Percentiles rank a stretch among this genome's conserved stretches.
phyloP scores from a whole-genome alignment of 2,888 invertebrate genomes.

The Oxystoma pomonae region DNA sequence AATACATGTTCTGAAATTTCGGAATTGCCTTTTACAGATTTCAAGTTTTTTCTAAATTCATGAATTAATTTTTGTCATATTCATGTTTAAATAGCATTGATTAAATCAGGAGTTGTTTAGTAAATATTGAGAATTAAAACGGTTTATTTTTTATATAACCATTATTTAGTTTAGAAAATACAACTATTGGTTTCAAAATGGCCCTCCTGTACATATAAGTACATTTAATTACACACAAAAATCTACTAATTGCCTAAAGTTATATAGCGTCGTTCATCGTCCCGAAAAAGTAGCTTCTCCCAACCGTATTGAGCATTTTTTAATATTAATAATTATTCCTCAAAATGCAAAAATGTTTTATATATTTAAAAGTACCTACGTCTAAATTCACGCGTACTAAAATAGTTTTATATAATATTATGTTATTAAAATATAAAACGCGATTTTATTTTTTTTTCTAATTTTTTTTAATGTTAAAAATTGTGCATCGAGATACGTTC shows the following conservation, averaged over 20 bases:
- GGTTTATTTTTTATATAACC: too few relatives aligned
- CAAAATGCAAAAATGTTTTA: slow-evolving; percentile 34
- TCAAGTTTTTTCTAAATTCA: too few relatives aligned
- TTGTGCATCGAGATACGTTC: slow-evolving; percentile 43
- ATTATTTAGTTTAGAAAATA: too few relatives aligned
- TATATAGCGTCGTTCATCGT: slow-evolving; percentile 34
- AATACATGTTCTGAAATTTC: too few relatives aligned
- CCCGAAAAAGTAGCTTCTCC: slow-evolving; percentile 36
- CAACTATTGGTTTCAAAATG: too few relatives aligned
- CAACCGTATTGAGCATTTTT: slow-evolving; percentile 38
- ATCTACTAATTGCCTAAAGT: slow-evolving; percentile 20
- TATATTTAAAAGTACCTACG: slow-evolving; percentile 37
- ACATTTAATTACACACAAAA: too few relatives aligned
- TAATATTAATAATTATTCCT: slow-evolving; percentile 19
- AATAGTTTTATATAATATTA: slow-evolving; percentile 41
- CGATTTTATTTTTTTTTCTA: slow-evolving; percentile 38
- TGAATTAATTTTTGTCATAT: too few relatives aligned
- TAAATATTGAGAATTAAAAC: too few relatives aligned
- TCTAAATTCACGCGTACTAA: slow-evolving; percentile 45
- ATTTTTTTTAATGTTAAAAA: slow-evolving; percentile 34
- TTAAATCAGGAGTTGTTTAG: too few relatives aligned
- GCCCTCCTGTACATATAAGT: too few relatives aligned
- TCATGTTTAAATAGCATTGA: too few relatives aligned
- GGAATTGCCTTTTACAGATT: too few relatives aligned
- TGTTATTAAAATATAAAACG: slow-evolving; percentile 47